phyloP scores from a whole-genome alignment of 2,113 vertebrate genomes.

The Holacanthus passer region DNA sequence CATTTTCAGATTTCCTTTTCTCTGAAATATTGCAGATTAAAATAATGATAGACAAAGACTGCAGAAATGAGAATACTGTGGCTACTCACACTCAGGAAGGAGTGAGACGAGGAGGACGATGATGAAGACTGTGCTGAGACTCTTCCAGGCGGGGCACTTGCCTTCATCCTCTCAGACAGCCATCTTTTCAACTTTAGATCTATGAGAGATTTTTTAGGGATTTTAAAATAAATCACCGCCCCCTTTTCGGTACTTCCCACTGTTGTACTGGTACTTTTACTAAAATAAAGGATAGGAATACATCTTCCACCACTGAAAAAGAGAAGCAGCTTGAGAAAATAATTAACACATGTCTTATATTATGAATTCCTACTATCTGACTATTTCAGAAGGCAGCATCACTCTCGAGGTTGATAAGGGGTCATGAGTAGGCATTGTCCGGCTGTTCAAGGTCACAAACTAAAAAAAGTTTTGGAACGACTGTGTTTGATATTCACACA shows the following conservation, averaged over 20 bases:
- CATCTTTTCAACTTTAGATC: conserved; percentile 78
- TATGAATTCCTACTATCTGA: no score
- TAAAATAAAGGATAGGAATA: background rate
- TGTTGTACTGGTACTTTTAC: background rate
- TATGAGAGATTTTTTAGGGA: conserved; percentile 29
- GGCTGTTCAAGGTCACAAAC: background rate
- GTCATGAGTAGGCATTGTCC: background rate
- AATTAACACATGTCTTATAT: no score
- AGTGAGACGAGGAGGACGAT: conserved; percentile 67
- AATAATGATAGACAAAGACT: no score
- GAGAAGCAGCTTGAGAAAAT: no score
- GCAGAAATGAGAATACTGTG: background rate
- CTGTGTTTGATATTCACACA: background rate
- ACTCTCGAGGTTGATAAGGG: no score
- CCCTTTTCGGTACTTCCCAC: no score
- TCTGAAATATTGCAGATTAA: background rate
- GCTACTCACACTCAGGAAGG: conserved; percentile 76
- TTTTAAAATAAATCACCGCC: background rate
- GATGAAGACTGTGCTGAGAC: conserved; percentile 19
- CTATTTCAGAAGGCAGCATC: no score
- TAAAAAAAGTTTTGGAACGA: background rate
- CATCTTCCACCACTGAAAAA: no score
- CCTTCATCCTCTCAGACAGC: conserved; percentile 70
- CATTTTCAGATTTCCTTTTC: background rate
- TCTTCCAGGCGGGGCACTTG: background rate